Conservation (phyloP, 1,140 invertebrate species). For the Zaprionus camerounensis region DNA sequence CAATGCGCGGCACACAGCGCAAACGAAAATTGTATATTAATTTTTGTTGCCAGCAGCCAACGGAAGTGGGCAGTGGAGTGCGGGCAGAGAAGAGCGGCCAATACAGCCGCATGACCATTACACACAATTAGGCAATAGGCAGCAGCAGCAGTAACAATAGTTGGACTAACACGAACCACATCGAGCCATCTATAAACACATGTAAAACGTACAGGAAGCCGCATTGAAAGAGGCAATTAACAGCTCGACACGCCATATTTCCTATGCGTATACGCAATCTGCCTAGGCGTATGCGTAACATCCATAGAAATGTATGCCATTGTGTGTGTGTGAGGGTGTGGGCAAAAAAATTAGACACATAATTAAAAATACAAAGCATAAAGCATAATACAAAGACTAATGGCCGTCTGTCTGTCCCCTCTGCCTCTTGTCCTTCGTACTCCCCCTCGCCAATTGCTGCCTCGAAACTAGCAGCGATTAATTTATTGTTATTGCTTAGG, state of each 20-base stretch:
- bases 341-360: slow-evolving; percentile 70
- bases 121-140: slow-evolving; percentile 54
- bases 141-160: neutral
- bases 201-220: slow-evolving; percentile 73
- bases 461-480: slow-evolving; percentile 57
- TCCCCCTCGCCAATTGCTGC: neutral
- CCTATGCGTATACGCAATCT: slow-evolving; percentile 41
- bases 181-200: slow-evolving; percentile 65
- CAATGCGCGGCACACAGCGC: slow-evolving; percentile 7
- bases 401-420: slow-evolving; percentile 50
- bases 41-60: slow-evolving; percentile 31
- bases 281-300: slow-evolving; percentile 26
- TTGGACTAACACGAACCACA: neutral
- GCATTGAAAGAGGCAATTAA: slow-evolving; percentile 79
- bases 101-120: slow-evolving; percentile 27
- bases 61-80: neutral
- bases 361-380: slow-evolving; percentile 82
- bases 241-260: slow-evolving; percentile 79
- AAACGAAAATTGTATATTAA: slow-evolving; percentile 47
- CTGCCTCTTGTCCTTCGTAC: neutral
- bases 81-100: neutral
- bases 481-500: slow-evolving; percentile 82
- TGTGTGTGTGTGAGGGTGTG: neutral
- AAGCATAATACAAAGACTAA: slow-evolving; percentile 57
- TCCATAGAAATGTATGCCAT: slow-evolving; percentile 35